Percentiles rank a stretch among this genome's conserved stretches.
phyloP scores from a whole-genome alignment of 2,113 vertebrate genomes.

The Brevimyrus niger region DNA sequence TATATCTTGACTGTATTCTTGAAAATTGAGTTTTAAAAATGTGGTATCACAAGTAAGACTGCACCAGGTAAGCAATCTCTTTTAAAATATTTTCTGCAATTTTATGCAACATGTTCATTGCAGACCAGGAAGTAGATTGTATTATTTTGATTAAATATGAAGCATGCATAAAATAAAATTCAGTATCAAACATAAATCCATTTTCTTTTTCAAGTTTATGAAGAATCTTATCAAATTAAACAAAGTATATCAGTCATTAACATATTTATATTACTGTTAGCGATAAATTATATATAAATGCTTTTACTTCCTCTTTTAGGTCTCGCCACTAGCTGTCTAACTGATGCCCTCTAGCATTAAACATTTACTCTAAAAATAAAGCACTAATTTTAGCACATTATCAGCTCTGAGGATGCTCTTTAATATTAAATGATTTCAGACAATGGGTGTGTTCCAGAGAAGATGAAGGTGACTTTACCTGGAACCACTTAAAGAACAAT shows the following conservation, averaged over 20 bases:
- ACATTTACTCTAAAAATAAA: not conserved
- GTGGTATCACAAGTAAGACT: not conserved
- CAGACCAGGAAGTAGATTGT: not conserved
- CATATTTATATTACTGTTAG: not conserved
- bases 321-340: not conserved
- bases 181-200: not conserved
- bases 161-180: not conserved
- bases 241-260: not conserved
- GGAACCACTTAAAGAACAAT: conserved; percentile 1
- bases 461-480: not conserved
- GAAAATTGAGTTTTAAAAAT: not conserved
- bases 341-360: not conserved
- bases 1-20: not conserved
- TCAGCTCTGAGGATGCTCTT: not conserved
- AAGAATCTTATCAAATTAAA: not conserved
- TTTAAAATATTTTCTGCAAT: not conserved
- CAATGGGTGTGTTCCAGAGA: not conserved
- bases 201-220: not conserved
- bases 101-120: not conserved
- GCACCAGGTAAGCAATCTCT: not conserved
- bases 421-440: not conserved
- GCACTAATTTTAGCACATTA: not conserved
- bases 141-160: not conserved
- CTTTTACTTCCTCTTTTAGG: not conserved
- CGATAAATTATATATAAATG: not conserved